These are phyloP conservation scores for Rhagoletis zephyria DNA, from an alignment of 1,140 invertebrate genomes.

Conservation along the genomic window DNA sequence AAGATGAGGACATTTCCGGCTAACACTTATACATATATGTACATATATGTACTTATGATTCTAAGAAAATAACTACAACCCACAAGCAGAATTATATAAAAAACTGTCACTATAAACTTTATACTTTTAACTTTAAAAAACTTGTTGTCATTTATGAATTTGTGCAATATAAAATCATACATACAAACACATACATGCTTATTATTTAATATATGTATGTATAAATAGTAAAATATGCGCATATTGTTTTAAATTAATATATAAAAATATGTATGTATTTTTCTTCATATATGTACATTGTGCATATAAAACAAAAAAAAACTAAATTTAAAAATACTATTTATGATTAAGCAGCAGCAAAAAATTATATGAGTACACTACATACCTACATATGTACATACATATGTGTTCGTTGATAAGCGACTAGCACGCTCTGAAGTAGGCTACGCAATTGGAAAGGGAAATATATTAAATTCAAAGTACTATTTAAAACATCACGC, in stretches of 20 bases:
- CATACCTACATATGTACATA: no score
- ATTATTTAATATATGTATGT: background rate
- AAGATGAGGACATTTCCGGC: background rate
- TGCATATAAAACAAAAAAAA: background rate
- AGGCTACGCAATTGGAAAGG: background rate
- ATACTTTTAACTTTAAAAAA: constrained; percentile 14
- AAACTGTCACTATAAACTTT: constrained; percentile 27
- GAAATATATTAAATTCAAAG: background rate
- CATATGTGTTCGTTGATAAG: background rate
- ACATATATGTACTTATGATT: no score
- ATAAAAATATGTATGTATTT: background rate
- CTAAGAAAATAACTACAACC: no score
- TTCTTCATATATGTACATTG: background rate
- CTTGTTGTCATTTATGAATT: constrained; percentile 16
- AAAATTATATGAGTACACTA: background rate
- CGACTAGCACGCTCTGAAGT: background rate
- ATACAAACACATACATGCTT: constrained; percentile 26
- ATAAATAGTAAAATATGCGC: background rate
- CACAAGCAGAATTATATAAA: background rate
- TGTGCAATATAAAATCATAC: constrained; percentile 37
- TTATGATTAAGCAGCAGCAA: background rate
- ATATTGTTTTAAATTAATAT: background rate
- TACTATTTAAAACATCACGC: constrained; percentile 16
- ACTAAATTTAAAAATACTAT: background rate
- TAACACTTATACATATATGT: no score